These are phyloP conservation scores for Potamilus streckersoni DNA, from an alignment of 1,140 invertebrate genomes.

Conservation along the genomic window DNA sequence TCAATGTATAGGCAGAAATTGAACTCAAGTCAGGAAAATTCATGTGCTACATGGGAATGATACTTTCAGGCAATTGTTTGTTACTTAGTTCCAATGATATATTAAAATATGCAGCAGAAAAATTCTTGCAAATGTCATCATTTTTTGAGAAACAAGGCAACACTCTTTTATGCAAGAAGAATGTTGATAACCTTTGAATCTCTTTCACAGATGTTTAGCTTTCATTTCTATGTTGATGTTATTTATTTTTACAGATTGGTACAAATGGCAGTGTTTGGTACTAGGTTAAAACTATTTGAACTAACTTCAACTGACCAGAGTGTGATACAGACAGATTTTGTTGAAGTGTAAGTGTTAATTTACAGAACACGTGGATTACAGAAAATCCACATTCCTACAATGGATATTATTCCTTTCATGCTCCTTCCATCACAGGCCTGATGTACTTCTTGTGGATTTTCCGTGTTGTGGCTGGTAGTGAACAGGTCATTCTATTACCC, in stretches of 20 bases:
- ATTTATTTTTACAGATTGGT: slow-evolving; percentile 61
- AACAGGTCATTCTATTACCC: too few species aligned
- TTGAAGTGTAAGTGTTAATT: slow-evolving; percentile 69
- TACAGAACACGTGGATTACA: not conserved
- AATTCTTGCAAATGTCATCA: not conserved
- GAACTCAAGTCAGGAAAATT: too few species aligned
- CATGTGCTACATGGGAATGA: too few species aligned
- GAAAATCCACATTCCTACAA: not conserved
- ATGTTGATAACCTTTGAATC: not conserved
- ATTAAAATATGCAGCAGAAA: too few species aligned
- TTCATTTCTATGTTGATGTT: not conserved
- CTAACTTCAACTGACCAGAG: slow-evolving; percentile 65
- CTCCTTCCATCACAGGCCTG: too few species aligned
- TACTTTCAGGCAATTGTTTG: too few species aligned
- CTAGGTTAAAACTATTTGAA: slow-evolving; percentile 67
- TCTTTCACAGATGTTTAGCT: not conserved
- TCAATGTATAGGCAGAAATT: too few species aligned
- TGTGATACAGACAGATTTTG: slow-evolving; percentile 69
- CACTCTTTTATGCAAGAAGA: not conserved
- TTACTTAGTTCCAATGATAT: too few species aligned
- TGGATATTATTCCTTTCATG: too few species aligned
- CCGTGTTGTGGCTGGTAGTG: too few species aligned
- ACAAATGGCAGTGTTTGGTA: slow-evolving; percentile 66
- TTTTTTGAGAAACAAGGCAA: not conserved
- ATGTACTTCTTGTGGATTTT: too few species aligned